These are phyloP conservation scores for Mormyrops boulengeri DNA, from an alignment of 2,797 vertebrate genomes.

Conservation along the genomic window DNA sequence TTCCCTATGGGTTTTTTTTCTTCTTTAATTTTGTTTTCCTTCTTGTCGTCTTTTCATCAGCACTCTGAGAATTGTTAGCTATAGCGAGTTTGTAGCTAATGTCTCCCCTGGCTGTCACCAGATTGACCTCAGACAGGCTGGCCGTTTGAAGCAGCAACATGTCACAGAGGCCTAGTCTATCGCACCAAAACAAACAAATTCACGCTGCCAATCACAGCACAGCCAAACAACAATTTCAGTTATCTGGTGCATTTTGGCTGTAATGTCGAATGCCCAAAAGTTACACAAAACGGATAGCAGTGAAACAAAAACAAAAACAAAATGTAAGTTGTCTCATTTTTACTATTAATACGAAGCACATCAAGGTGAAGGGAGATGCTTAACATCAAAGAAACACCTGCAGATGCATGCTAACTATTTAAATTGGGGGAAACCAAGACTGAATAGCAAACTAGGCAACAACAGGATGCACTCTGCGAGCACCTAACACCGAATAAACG, in stretches of 20 bases:
- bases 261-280: neutral
- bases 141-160: neutral
- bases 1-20: neutral
- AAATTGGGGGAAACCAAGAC: constrained; percentile 1
- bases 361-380: neutral
- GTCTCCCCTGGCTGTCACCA: neutral
- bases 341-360: neutral
- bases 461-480: constrained; percentile 1
- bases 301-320: neutral
- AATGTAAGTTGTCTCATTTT: neutral
- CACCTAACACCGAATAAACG: neutral
- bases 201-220: neutral
- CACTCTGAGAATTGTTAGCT: neutral
- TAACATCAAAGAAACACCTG: neutral
- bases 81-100: neutral
- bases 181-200: neutral
- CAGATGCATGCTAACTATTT: neutral
- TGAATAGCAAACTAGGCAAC: neutral
- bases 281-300: neutral
- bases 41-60: neutral
- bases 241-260: neutral
- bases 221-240: neutral
- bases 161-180: neutral
- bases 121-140: neutral
- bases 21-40: neutral